Conservation (phyloP, 2,797 vertebrate species). For the Hydrocynus forskahlii region DNA sequence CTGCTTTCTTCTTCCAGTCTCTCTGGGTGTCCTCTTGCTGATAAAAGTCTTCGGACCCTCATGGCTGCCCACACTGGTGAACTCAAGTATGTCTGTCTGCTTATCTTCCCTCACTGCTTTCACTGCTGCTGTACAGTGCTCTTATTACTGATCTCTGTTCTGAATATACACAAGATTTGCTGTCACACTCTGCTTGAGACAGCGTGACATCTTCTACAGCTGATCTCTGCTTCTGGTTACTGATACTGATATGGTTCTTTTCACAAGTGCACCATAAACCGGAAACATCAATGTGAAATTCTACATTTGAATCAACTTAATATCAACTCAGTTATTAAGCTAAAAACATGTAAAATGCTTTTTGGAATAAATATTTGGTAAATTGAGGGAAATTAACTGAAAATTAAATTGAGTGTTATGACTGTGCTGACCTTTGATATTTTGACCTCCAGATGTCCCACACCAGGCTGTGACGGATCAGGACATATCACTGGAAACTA, state of each 20-base stretch:
- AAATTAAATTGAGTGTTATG: not conserved
- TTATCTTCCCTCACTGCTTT: constrained; percentile 62
- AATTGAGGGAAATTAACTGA: not conserved
- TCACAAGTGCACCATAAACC: not conserved
- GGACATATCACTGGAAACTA: constrained; percentile 99
- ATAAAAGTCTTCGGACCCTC: constrained; percentile 99
- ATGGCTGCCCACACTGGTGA: constrained; percentile 99
- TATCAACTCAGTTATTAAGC: not conserved
- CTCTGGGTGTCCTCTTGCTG: constrained; percentile 99
- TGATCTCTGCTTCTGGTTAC: not conserved
- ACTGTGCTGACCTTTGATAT: constrained; percentile 25
- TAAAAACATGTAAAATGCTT: not conserved
- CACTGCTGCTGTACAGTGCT: constrained; percentile 39
- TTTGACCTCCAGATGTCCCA: constrained; percentile 89
- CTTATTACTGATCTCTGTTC: constrained; percentile 20
- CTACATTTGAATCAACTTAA: not conserved
- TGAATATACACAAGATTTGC: not conserved
- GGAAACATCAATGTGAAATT: not conserved
- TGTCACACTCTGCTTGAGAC: constrained; percentile 7
- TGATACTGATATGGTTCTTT: not conserved
- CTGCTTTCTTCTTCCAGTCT: constrained; percentile 88
- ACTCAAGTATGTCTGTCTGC: constrained; percentile 96
- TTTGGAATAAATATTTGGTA: not conserved
- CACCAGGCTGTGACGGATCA: constrained; percentile 96
- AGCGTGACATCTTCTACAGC: not conserved